Base-by-base conservation (phyloP, 2,797 vertebrate species). In the Channa striata region DNA sequence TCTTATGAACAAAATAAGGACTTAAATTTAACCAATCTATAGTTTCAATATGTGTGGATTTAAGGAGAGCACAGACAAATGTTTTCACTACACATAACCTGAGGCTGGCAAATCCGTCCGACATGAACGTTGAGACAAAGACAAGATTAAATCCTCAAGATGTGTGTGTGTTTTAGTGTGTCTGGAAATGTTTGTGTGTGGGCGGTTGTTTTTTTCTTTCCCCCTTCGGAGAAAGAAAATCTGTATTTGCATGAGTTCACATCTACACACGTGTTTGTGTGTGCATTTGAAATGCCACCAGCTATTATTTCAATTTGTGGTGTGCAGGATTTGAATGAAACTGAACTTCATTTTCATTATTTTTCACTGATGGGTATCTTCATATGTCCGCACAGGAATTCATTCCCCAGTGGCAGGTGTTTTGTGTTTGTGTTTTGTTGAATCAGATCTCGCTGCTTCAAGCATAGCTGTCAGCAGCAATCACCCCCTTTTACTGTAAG, bases 291-390 rank as follows among this genome's bases (percentile, higher is more conserved):
- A 78, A 50, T 69, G 86, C 85, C 86, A 87, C 57, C 14, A 81
- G 87, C 89, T 88, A 92, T 93, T 88, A 87, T 92, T 91, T 91
- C 84, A 91, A 90, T 89, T 82, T 86, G 56, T 70, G 83, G 40
- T 82, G 59, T 77, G 82, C 59, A 36, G 76, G 84, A 89, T 89
- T 88, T 78, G 80, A 80, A 91, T 81, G 86, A 85, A 92, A 89
- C 71, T 85, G 84, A 93, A 88, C 88, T 91, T 85, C 64, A 76
- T 90, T 87, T 90, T 83, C 90, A 92, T 93, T 92, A 92, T 91
- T 86, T 74, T 58, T 74, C 44, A 54, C 50, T 75, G 88, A 89
- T 89, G 78, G 57, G 78, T 93, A 91, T 93, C 91, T 90, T 64
- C 47, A 82, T 84, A 13, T 70, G 66, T 85, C 83, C 14, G n/a